Base-by-base conservation (phyloP, 2,888 invertebrate species). In the Phengaris alcon region DNA sequence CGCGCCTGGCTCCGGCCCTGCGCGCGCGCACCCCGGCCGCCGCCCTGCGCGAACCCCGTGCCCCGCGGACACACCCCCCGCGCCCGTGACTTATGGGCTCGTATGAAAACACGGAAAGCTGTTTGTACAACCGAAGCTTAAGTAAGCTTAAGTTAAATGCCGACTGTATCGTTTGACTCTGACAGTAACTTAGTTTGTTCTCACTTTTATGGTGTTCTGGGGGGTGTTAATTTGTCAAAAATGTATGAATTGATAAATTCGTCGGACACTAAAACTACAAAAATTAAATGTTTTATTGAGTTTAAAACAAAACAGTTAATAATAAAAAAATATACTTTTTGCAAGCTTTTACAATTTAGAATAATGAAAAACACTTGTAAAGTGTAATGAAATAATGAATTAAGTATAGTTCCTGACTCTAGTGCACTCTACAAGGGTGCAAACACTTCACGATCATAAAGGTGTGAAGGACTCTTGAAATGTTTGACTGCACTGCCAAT, bases 41-140 rank as follows among this genome's bases (percentile, higher is more conserved):
- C 74, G 76, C 82, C 76, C 77, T 76, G 80, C 81, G 88, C 89
- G 84, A 86, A 85, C 87, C 89, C 86, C 87, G 83, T 88, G 86
- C 86, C 85, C 64, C 64, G 64, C 64, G 7, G 64, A 35, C 64
- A 64, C 64, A 64, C 64, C 64, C 64, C 64, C 64, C 64, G 64
- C 35, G 82, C 86, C 85, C 85, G 92, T 92, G 91, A 92, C 82
- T 90, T 92, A 93, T 93, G 93, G 85, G 85, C 86, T 86, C 86
- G 84, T 75, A 69, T 55, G 74, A 76, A 35, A 77, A 78, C 78
- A 68, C 74, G 74, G 52, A 72, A 46, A 73, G 68, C 46, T 55
- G 35, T 57, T 59, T 57, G 51, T 54, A 72, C 72, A 72, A 72
- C 72, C 54, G 6, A 64, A 64, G 64, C 35, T 64, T 64, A 52